These are phyloP conservation scores for Sebastes baramenuke DNA, from an alignment of 2,797 vertebrate species.

Conservation along the genomic window DNA sequence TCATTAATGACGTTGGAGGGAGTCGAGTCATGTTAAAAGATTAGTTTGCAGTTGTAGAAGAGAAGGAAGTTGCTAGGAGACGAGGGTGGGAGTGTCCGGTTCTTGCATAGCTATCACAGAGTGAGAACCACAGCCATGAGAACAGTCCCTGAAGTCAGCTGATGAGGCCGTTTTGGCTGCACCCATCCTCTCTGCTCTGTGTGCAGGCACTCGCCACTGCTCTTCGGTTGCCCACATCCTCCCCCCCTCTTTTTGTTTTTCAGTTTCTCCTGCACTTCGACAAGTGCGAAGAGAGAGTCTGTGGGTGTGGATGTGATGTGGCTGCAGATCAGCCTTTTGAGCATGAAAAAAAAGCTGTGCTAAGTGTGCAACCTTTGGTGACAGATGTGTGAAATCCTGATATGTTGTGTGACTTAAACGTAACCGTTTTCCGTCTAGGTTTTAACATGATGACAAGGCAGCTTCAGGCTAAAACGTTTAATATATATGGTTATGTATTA, in stretches of 20 bases:
- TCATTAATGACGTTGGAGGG: neutral
- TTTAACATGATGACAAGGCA: neutral
- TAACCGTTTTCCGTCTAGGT: neutral
- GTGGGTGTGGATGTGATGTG: slow-evolving; percentile 63
- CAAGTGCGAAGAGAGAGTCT: slow-evolving; percentile 43
- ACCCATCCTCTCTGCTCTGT: slow-evolving; percentile 68
- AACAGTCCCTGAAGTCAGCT: slow-evolving; percentile 68
- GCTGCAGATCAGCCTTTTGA: slow-evolving; percentile 40
- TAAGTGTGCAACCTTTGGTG: slow-evolving; percentile 21
- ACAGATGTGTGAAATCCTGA: slow-evolving; percentile 6
- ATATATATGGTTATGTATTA: neutral
- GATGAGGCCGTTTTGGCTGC: slow-evolving; percentile 67
- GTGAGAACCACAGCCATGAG: slow-evolving; percentile 70
- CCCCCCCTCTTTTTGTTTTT: slow-evolving; percentile 55
- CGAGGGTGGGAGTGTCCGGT: slow-evolving; percentile 43
- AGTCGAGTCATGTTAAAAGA: neutral
- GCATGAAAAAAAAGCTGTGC: slow-evolving; percentile 8
- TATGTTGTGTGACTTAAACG: neutral
- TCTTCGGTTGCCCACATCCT: slow-evolving; percentile 73
- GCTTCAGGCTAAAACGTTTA: neutral
- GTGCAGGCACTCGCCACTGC: slow-evolving; percentile 62
- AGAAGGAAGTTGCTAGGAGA: slow-evolving; percentile 17
- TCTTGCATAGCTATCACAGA: slow-evolving; percentile 49
- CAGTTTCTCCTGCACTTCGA: slow-evolving; percentile 58
- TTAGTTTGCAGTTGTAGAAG: slow-evolving; percentile 29